Base-by-base conservation (phyloP, 2,888 invertebrate genomes). In the Amitus sp. region DNA sequence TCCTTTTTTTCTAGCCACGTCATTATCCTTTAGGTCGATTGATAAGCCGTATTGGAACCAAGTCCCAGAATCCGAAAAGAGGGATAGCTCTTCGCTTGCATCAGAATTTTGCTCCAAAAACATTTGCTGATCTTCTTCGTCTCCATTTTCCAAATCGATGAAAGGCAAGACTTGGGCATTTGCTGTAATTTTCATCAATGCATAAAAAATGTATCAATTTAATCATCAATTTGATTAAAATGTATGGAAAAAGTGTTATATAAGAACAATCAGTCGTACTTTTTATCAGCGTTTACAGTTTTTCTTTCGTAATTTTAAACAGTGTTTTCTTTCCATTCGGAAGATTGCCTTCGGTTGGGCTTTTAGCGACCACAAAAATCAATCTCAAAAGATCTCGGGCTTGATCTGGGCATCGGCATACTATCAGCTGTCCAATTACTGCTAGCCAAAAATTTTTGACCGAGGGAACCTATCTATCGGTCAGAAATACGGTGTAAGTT, bases 381-480 rank as follows among this genome's bases (percentile, higher is more conserved):
- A 18, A 30, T 47, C 28, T 33, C 9, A 33, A 17, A 1, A 47
- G n/a, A 9, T 18, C 2, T 34, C 28, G 13, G 6, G 47, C 47
- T 37, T 37, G 13, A 18, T 52, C 5, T 2, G 19, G 20, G 10
- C 5, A 33, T n/a, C 13, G 2, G n/a, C 47, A 15, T 18, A 40
- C 52, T 1, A 58, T 27, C 7, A 58, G 23, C n/a, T 47, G 27
- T 6, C 43, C 58, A 5, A 58, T 52, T 5, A 7, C 7, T 1
- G 40, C 42, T 7, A 57, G 17, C 27, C 51, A 57, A 27, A 57
- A 57, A n/a, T 30, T 9, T 39, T 57, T 57, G 1, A 57, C 27
- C 5, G 40, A 37, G 28, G 18, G 33, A 1, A 47, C 7, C 5
- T 2, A 2, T 5, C 15, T 39, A 1, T 30, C 17, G 42, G 45